Base-by-base conservation (phyloP, 2,113 vertebrate species). In the Callaeas wilsoni region DNA sequence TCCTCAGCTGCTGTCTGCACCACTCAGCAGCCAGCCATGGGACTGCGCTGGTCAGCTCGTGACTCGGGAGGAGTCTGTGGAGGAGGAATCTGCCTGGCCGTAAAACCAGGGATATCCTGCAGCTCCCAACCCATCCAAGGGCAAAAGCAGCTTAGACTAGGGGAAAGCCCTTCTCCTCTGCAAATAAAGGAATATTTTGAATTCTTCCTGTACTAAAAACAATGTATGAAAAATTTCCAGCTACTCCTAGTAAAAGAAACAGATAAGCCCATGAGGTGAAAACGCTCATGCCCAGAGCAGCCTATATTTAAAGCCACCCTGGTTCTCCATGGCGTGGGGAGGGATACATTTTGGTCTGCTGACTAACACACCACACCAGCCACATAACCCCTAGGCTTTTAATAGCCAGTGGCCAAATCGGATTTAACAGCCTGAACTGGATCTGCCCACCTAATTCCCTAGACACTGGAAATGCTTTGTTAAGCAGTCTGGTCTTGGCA, bases 381-480 rank as follows among this genome's bases (percentile, higher is more conserved):
- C 44, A 67, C 3, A 3, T 88, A 79, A 63, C 33, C 35, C 63
- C 52, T 65, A 64, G 89, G 82, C 75, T 95, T 55, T 93, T 96
- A 97, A 96, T 86, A 65, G 59, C 53, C 13, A 5, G 18, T 75
- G 59, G 42, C 74, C 78, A 96, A 97, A 97, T 96, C 89, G 55
- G 44, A 93, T 95, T 96, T 86, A 75, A 53, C 52, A 75, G 67
- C 85, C 93, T 70, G 91, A 89, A 94, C 93, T 93, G 91, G 80
- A 95, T 97, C 94, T 95, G 65, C 63, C 74, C 47, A 63, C 73
- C 69, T 96, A 90, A 97, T 96, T 96, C 73, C 47, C 14, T 14
- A 69, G 68, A 21, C 3, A 2, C 6, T 86, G 21, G 75, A 84
- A 84, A 50, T 63, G 69, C 26, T 90, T 91, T 80, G 47, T 84